A percentile compares a stretch with the other conserved stretches of the same genome.
phyloP scores from a whole-genome alignment of 1,140 invertebrate genomes.

The Diorhabda elongata region DNA sequence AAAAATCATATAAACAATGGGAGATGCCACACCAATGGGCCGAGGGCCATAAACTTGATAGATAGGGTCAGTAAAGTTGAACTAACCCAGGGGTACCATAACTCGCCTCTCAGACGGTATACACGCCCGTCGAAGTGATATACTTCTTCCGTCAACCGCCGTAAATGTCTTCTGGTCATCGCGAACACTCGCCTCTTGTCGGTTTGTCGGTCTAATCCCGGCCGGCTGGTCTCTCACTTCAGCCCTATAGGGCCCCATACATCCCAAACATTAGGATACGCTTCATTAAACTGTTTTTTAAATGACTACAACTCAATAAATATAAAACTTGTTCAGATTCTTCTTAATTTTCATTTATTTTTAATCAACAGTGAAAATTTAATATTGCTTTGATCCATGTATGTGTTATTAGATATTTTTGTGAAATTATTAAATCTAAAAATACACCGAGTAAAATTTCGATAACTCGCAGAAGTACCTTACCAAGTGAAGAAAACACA shows the following conservation, averaged over 20 bases:
- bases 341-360: too few relatives aligned
- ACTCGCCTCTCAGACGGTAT: slow-evolving; percentile 31
- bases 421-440: too few relatives aligned
- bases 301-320: too few relatives aligned
- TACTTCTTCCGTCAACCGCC: slow-evolving; percentile 45
- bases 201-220: not conserved
- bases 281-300: too few relatives aligned
- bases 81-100: slow-evolving; percentile 42
- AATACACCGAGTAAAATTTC: too few relatives aligned
- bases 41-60: slow-evolving; percentile 38
- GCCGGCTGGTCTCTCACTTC: slow-evolving; percentile 7
- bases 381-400: too few relatives aligned
- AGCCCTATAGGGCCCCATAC: not conserved
- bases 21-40: slow-evolving; percentile 40
- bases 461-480: too few relatives aligned
- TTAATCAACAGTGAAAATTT: too few relatives aligned
- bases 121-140: slow-evolving; percentile 40
- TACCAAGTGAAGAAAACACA: too few relatives aligned
- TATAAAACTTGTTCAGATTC: too few relatives aligned
- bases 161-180: slow-evolving; percentile 47
- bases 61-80: slow-evolving; percentile 36
- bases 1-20: slow-evolving; percentile 40
- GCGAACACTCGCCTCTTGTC: not conserved
- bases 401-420: too few relatives aligned
- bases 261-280: too few relatives aligned